Base-by-base conservation (phyloP, 2,797 vertebrate species). In the Cossypha polioptera region DNA sequence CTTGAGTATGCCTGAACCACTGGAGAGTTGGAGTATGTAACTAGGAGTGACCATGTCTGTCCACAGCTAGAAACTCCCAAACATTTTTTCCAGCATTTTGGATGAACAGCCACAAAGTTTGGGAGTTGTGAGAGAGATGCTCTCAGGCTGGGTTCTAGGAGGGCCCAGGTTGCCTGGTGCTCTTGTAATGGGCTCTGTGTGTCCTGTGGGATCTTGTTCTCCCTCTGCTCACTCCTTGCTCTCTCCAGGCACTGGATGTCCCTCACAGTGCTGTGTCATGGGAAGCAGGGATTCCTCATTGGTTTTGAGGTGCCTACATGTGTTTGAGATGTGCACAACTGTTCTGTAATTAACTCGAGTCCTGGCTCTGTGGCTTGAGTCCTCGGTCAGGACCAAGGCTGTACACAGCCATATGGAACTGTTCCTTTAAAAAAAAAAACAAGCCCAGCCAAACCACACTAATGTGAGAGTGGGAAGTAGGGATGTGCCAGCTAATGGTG, bases 171-270 rank as follows among this genome's bases (percentile, higher is more conserved):
- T 71, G 21, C 25, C 19, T 40, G 16, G 13, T 75, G 53, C 16
- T 74, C 7, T 18, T 65, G 31, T 68, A 22, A 5, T 71, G 47
- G 53, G 28, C 40, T 87, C 45, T 48, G 19, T 11, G 14, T 61
- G 42, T 61, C 22, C 9, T 43, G 0, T 1, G 2, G 35, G 11
- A 2, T 3, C 21, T 47, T 31, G 5, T 19, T 81, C 1, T 33
- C 20, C 14, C 6, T 50, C 48, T 78, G 31, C 45, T 75, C 38
- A 5, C 2, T 33, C 15, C 21, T 38, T 2, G 2, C 51, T 58
- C 51, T 35, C 16, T 76, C 42, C 22, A 31, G 72, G 29, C 55
- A 7, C 42, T 29, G 33, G 13, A 9, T 53, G 43, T 66, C 47
- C 13, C 31, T 73, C 16, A 1, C 3, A 1, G 51, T 1, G 2